Percentiles rank a stretch among this genome's conserved stretches.
These are phyloP conservation scores for Sphyrna mokarran DNA, from an alignment of 2,113 vertebrate species.

Conservation along the genomic window DNA sequence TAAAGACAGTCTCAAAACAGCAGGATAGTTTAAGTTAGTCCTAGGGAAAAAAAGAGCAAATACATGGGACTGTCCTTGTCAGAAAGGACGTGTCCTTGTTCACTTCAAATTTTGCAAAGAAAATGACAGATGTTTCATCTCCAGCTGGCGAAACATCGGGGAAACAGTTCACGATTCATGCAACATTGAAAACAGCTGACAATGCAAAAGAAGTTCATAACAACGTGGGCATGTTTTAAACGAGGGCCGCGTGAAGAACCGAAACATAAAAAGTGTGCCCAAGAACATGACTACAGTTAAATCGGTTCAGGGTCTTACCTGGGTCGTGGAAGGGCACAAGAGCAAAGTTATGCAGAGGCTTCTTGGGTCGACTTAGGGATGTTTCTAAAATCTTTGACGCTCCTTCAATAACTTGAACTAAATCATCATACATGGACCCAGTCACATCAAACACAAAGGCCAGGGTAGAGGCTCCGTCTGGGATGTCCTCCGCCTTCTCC, in stretches of 20 bases:
- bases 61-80: background rate
- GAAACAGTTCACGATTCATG: background rate
- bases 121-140: background rate
- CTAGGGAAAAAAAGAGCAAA: background rate
- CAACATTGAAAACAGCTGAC: background rate
- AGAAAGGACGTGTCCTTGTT: background rate
- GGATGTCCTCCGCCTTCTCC: conserved; percentile 55
- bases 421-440: conserved; percentile 96
- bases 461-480: conserved; percentile 89
- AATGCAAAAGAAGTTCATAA: background rate
- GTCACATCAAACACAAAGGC: conserved; percentile 98
- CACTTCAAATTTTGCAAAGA: background rate
- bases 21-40: background rate
- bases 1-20: background rate
- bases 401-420: conserved; percentile 95
- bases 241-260: background rate
- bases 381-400: conserved; percentile 96
- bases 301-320: conserved; percentile 59
- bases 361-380: conserved; percentile 83
- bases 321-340: conserved; percentile 94
- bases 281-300: background rate
- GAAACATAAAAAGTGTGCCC: background rate
- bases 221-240: background rate
- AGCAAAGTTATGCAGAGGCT: conserved; percentile 86
- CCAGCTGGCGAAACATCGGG: background rate